Percentiles rank a stretch among this genome's conserved stretches.
phyloP scores from a whole-genome alignment of 2,888 invertebrate genomes.

The Epinotia bilunana region DNA sequence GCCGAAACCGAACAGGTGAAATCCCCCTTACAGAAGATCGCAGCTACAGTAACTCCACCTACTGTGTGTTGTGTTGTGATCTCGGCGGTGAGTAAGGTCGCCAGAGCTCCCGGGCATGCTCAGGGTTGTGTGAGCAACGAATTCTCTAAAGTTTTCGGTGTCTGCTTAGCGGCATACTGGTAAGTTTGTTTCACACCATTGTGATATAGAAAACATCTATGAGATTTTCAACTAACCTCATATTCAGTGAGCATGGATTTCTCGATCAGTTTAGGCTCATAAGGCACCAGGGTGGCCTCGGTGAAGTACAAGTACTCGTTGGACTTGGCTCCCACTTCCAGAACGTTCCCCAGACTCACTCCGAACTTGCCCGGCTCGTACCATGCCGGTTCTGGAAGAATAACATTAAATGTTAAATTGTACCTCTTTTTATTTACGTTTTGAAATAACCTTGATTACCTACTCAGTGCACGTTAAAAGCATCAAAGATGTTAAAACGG shows the following conservation, averaged over 20 bases:
- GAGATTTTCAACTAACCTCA: constrained; percentile 86
- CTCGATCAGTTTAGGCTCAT: constrained; percentile 94
- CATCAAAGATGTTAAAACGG: no score
- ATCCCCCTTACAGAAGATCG: not conserved
- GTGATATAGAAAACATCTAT: not conserved
- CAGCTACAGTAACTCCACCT: no score
- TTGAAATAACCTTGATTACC: no score
- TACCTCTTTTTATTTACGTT: no score
- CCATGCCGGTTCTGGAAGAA: constrained; percentile 91
- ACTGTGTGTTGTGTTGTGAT: no score
- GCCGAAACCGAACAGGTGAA: not conserved
- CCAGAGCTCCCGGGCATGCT: no score
- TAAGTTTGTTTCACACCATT: no score
- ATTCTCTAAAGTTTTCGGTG: not conserved
- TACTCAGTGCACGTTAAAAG: no score
- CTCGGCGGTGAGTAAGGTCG: no score
- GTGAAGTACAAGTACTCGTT: constrained; percentile 88
- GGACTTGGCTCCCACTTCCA: constrained; percentile 86
- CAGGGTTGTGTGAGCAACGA: no score
- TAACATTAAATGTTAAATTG: not conserved
- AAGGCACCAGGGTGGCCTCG: constrained; percentile 93
- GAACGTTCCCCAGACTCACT: constrained; percentile 92
- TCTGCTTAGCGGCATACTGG: not conserved
- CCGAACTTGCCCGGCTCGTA: constrained; percentile 94
- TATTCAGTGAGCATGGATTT: constrained; percentile 88